Base-by-base conservation (phyloP, 2,888 invertebrate species). In the Lydus trimaculatus region DNA sequence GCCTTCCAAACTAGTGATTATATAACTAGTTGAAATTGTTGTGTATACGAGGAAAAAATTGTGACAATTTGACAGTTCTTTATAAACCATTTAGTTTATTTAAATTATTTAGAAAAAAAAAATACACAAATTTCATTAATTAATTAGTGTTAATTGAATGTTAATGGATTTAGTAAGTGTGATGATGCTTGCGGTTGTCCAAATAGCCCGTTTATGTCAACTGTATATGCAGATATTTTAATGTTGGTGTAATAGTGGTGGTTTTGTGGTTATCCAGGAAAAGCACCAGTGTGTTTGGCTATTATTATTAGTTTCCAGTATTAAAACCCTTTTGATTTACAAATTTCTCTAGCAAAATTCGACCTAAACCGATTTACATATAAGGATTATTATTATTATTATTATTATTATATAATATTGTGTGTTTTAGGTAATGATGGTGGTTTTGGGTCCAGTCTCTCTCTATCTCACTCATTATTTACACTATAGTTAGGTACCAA, bases 231-330 rank as follows among this genome's bases (percentile, higher is more conserved):
- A 8, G 25, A 56, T 56, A 56, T 56, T 56, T 56, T 25, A 56
- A 23, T 56, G 56, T 56, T 56, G 56, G 56, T n/a, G n/a, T 25
- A 56, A 56, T 71, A 64, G 74, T 69, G 60, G 73, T 66, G 77
- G 79, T 76, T 76, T 75, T 77, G 79, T 75, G 79, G 79, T 74
- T 36, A 73, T 71, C 74, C 72, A 63, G 67, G 72, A 71, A 72
- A 56, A 72, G 75, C 73, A 75, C 67, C 75, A 72, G 69, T 72
- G 72, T 72, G 72, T 70, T 72, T 72, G 75, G 75, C 73, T 56
- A 56, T 75, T 72, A n/a, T n/a, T n/a, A 77, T 77, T 75, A 77
- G 74, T 75, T 52, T 39, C 23, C n/a, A 20, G 56, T 56, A 25
- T 56, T 56, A 72, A 72, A 73, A 72, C 74, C 78, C 76, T 74